Evolutionary conservation across 2,888 invertebrate genomes (phyloP).

Genomic region (Heliconius erato): DNA sequence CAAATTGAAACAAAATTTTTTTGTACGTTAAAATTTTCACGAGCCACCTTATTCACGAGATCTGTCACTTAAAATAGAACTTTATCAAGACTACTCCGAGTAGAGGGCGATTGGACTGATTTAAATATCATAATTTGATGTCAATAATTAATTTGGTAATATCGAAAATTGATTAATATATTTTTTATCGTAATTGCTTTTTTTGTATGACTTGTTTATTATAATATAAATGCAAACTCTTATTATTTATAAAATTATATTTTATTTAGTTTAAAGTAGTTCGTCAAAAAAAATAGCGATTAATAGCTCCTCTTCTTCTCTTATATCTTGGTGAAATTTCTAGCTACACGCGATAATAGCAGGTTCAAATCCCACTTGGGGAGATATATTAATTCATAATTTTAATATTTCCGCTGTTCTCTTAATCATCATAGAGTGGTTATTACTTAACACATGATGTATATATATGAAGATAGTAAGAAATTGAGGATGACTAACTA

Average conservation of each 20-base stretch:
- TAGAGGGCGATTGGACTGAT: conserved; percentile 53
- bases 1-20: neutral
- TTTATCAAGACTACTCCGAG: conserved; percentile 74
- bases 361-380: neutral
- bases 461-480: neutral
- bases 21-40: conserved; percentile 55
- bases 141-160: conserved; percentile 24
- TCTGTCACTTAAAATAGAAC: conserved; percentile 71
- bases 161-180: neutral
- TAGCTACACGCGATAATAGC: neutral
- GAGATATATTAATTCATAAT: neutral
- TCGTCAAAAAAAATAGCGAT: neutral
- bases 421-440: neutral
- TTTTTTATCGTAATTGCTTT: conserved; percentile 2
- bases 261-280: neutral
- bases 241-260: neutral
- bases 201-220: conserved; percentile 1
- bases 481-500: neutral
- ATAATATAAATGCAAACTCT: neutral
- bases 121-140: conserved; percentile 41
- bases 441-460: no score
- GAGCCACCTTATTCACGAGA: conserved; percentile 57
- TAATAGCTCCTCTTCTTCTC: neutral
- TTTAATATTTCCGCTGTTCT: neutral
- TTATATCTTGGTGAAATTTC: no score